Evolutionary conservation across 2,888 invertebrate species (phyloP), one percentile per base, ranked within the genome.

Genomic region (Petrolisthes manimaculis): DNA sequence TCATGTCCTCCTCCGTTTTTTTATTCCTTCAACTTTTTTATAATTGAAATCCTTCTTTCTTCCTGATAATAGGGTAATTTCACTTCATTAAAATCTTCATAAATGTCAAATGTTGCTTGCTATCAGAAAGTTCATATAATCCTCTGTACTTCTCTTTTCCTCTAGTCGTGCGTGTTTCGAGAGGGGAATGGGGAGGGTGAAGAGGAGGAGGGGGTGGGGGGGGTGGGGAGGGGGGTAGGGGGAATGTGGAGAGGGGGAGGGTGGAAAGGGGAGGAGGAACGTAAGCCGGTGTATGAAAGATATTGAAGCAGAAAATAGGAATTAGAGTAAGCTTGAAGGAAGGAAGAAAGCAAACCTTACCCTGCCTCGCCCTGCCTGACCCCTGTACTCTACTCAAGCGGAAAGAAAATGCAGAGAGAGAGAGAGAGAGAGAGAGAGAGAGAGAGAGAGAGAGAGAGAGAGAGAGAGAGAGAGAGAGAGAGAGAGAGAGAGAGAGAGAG

Each of bases 371-470:
- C n/a, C n/a, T n/a, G n/a, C n/a, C n/a, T n/a, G n/a, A n/a, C n/a
- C n/a, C n/a, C n/a, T n/a, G n/a, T n/a, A n/a, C n/a, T n/a, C n/a
- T n/a, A n/a, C n/a, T n/a, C n/a, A n/a, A n/a, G n/a, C n/a, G n/a
- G n/a, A 61, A 61, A 61, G 14, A 14, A 61, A 61, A 61, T 9
- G 6, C 61, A 61, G 61, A 9, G 61, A 61, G 8, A 6, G 6
- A 61, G 61, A 61, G 61, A 61, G 61, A 61, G 61, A 61, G 61
- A 61, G 61, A 61, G 61, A 61, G 61, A 61, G 61, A 61, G 61
- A 61, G 61, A 61, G 61, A 61, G 61, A 61, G 61, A 61, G 61
- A 61, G 61, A 61, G 61, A 9, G 61, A 61, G 14, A 6, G 8
- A 61, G 14, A 14, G 14, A 61, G 14, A 14, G 8, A 61, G 14